These are phyloP conservation scores for Dromas ardeola DNA, from an alignment of 2,113 vertebrate genomes.

Conservation along the genomic window DNA sequence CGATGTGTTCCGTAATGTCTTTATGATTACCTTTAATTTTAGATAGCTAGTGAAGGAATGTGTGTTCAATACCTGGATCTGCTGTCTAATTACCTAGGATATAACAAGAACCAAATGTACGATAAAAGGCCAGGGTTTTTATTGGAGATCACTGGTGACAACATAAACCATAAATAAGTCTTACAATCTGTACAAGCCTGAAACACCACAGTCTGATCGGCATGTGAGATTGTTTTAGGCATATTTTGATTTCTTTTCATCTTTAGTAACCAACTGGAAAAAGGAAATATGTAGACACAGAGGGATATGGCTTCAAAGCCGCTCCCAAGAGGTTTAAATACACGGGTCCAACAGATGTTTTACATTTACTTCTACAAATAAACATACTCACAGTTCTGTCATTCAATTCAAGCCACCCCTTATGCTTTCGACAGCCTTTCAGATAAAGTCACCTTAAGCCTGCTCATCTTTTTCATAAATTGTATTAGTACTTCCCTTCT, in stretches of 20 bases:
- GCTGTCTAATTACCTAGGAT: constrained; percentile 41
- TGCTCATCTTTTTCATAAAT: not conserved
- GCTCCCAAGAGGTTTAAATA: constrained; percentile 36
- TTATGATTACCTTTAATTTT: constrained; percentile 74
- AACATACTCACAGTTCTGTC: constrained; percentile 1
- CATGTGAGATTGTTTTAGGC: constrained; percentile 11
- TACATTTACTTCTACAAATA: constrained; percentile 54
- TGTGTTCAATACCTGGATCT: constrained; percentile 55
- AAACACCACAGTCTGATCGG: not conserved
- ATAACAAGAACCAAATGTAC: constrained; percentile 25
- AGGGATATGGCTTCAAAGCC: constrained; percentile 20
- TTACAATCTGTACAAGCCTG: not conserved
- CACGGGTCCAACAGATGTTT: constrained; percentile 3
- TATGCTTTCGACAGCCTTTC: not conserved
- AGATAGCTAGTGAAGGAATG: constrained; percentile 46
- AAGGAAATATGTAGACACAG: not conserved
- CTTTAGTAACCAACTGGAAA: constrained; percentile 34
- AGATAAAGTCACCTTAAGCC: constrained; percentile 14
- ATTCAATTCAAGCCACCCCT: constrained; percentile 13
- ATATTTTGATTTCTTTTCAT: constrained; percentile 41
- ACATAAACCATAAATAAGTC: constrained; percentile 31
- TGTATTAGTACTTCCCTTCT: not conserved
- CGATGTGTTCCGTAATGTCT: constrained; percentile 46
- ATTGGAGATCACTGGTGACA: constrained; percentile 5
- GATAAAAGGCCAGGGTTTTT: constrained; percentile 30